Conservation (phyloP, 37 sponge, comb jelly and placozoan species). For the Lycopodina hypogea region DNA sequence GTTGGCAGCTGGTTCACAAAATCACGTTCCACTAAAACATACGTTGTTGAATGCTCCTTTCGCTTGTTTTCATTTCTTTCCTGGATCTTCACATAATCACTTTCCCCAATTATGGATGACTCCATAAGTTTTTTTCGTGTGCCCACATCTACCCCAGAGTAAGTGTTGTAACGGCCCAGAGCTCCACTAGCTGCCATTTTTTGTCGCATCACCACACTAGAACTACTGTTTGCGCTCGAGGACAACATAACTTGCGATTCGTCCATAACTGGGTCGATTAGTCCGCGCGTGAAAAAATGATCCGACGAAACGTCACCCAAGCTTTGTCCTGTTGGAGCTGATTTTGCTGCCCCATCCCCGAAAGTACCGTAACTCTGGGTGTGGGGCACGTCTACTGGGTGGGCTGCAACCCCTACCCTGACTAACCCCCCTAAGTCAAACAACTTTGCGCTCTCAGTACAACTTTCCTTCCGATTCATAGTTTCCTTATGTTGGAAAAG, state of each 20-base stretch:
- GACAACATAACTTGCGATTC: slow-evolving; percentile 7
- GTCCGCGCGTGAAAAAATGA: background rate
- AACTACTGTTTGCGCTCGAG: background rate
- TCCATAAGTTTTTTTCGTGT: background rate
- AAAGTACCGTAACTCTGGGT: no score
- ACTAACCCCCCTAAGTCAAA: background rate
- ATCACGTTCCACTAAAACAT: background rate
- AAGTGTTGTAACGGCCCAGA: background rate
- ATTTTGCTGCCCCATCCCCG: background rate
- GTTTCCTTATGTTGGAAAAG: no score
- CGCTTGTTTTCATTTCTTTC: slow-evolving; percentile 14
- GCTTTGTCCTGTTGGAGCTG: background rate
- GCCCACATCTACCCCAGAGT: background rate
- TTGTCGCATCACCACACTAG: slow-evolving; percentile 4
- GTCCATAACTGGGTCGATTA: slow-evolving; percentile 23
- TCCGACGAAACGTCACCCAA: background rate
- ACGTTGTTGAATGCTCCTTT: slow-evolving; percentile 32
- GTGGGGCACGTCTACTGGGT: background rate
- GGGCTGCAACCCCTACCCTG: background rate
- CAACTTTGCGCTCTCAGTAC: no score
- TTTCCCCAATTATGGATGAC: background rate
- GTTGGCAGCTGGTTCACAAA: background rate
- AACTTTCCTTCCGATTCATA: no score
- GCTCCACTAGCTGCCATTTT: slow-evolving; percentile 22
- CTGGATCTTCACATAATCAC: slow-evolving; percentile 5